These are phyloP conservation scores for Apodemia hepburni DNA, from an alignment of 2,888 invertebrate species.

Conservation along the genomic window DNA sequence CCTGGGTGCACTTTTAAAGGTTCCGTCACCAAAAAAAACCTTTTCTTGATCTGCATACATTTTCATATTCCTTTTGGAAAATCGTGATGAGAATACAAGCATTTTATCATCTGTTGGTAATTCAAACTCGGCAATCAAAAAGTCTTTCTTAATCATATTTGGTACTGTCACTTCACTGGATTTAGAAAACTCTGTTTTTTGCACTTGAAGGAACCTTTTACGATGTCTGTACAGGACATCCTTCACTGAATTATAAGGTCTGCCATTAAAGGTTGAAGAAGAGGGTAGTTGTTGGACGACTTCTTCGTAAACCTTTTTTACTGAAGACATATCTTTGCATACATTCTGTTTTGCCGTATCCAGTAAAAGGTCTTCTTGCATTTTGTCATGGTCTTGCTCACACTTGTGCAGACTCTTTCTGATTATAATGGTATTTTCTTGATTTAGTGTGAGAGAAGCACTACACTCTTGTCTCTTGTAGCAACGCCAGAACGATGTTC, in stretches of 20 bases:
- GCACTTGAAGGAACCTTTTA: constrained; percentile 21
- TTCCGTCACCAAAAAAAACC: constrained; percentile 14
- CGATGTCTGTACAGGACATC: constrained; percentile 21
- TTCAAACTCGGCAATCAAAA: constrained; percentile 2
- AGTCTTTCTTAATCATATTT: constrained; percentile 5
- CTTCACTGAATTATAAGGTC: constrained; percentile 26
- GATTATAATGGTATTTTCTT: constrained; percentile 22
- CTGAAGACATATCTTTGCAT: constrained; percentile 22
- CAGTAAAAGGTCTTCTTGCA: constrained; percentile 24
- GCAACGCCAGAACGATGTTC: constrained; percentile 24
- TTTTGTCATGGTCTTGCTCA: constrained; percentile 27
- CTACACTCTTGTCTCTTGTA: constrained; percentile 23
- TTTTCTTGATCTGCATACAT: constrained; percentile 14
- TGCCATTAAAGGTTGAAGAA: constrained; percentile 19
- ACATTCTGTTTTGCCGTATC: constrained; percentile 24
- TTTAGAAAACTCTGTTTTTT: constrained; percentile 11
- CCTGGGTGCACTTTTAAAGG: constrained; percentile 11
- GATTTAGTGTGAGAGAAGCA: constrained; percentile 25
- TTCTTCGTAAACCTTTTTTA: constrained; percentile 25
- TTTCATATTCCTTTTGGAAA: constrained; percentile 10
- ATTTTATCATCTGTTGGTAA: constrained; percentile 6
- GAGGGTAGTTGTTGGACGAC: constrained; percentile 22
- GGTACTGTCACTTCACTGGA: constrained; percentile 8
- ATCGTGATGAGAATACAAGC: constrained; percentile 10
- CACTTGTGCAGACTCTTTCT: constrained; percentile 23